phyloP scores from a whole-genome alignment of 2,113 vertebrate species.

The Pardalotus punctatus region DNA sequence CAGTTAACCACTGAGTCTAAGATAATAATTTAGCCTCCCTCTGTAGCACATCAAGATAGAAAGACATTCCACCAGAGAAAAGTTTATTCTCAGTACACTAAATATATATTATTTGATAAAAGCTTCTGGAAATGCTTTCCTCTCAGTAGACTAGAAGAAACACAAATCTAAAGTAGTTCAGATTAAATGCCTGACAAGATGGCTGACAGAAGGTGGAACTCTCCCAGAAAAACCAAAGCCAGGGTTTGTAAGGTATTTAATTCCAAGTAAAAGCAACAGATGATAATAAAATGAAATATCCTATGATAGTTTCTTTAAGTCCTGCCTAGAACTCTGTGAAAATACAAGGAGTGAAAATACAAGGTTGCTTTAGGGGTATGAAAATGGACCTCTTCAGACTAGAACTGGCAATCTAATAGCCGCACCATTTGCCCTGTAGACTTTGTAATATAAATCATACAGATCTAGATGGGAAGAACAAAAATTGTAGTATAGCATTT shows the following conservation, averaged over 20 bases:
- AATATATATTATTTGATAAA: background rate
- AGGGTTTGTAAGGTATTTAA: background rate
- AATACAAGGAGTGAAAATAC: background rate
- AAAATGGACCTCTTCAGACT: background rate
- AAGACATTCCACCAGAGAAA: background rate
- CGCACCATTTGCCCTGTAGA: background rate
- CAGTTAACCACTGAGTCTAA: background rate
- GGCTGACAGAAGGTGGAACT: background rate
- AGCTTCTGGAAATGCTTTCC: background rate
- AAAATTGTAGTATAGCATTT: background rate
- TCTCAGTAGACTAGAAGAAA: background rate
- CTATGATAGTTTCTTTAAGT: no score
- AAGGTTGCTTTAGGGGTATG: background rate
- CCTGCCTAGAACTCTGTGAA: background rate
- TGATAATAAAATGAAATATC: background rate
- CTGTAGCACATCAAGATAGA: background rate
- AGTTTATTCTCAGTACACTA: background rate
- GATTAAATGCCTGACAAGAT: background rate
- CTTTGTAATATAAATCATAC: background rate
- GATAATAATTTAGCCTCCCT: background rate
- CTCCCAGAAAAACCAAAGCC: background rate
- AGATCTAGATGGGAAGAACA: background rate
- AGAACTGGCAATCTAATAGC: background rate
- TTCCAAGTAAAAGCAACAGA: background rate
- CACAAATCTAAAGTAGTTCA: background rate